phyloP scores from a whole-genome alignment of 2,797 vertebrate species.

The Dicrostonyx torquatus region DNA sequence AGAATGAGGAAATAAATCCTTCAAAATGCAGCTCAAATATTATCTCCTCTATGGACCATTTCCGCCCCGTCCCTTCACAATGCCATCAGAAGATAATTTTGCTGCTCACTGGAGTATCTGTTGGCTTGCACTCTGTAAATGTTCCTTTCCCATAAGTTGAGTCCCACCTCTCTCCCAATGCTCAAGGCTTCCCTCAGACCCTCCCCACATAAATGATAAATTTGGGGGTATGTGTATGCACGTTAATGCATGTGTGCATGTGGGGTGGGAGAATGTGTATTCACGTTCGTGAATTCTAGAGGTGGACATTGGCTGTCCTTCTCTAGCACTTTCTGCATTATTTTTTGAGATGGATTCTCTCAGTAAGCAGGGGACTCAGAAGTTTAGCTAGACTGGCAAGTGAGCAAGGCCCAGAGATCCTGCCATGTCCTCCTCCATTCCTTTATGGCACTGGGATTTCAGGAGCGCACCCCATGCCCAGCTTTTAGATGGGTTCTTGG shows the following conservation, averaged over 20 bases:
- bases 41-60: neutral
- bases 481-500: neutral
- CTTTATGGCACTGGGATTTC: no score
- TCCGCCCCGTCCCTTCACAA: accelerated
- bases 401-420: no score
- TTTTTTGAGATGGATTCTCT: neutral
- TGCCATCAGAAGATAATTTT: neutral
- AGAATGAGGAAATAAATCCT: neutral
- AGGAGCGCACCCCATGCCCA: no score
- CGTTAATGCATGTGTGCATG: neutral
- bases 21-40: neutral
- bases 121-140: accelerated
- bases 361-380: no score
- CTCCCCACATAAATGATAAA: neutral
- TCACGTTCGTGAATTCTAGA: neutral
- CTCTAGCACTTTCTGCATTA: neutral
- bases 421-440: no score
- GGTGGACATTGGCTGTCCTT: neutral
- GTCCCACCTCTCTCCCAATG: neutral
- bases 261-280: neutral
- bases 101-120: neutral
- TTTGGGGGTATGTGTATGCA: neutral
- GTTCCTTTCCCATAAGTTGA: neutral
- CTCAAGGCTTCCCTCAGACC: neutral
- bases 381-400: no score